These are phyloP conservation scores for Poeciliopsis paucimaculata DNA, from an alignment of 2,797 vertebrate genomes.

Conservation along the genomic window DNA sequence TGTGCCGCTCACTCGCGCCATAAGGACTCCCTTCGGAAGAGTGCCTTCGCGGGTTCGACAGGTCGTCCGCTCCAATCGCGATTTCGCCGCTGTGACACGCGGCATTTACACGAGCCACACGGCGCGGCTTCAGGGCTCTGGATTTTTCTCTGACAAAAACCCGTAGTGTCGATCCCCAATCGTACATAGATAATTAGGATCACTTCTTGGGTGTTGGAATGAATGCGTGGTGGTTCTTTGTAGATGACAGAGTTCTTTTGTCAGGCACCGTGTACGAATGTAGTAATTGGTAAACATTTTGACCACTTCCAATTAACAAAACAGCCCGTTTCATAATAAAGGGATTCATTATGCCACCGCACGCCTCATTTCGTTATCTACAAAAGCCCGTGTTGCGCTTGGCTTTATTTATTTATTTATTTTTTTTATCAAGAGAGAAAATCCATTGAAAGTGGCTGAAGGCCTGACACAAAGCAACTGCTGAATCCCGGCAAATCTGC, in stretches of 20 bases:
- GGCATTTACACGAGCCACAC: slow-evolving; percentile 19
- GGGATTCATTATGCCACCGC: slow-evolving; percentile 63
- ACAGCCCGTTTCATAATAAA: slow-evolving; percentile 64
- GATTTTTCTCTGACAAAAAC: slow-evolving; percentile 30
- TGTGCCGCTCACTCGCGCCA: slow-evolving; percentile 10
- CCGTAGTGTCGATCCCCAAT: slow-evolving; percentile 23
- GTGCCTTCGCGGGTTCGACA: slow-evolving; percentile 20
- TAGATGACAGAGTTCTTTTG: slow-evolving; percentile 52
- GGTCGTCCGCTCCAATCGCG: slow-evolving; percentile 19
- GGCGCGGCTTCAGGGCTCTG: slow-evolving; percentile 14
- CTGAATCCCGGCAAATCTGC: slow-evolving; percentile 81
- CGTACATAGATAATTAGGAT: slow-evolving; percentile 48
- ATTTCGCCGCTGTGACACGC: slow-evolving; percentile 14
- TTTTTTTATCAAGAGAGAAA: slow-evolving; percentile 62
- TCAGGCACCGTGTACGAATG: slow-evolving; percentile 30
- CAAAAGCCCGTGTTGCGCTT: slow-evolving; percentile 62
- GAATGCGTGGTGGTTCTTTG: slow-evolving; percentile 35
- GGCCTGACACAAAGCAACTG: slow-evolving; percentile 76
- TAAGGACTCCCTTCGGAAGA: slow-evolving; percentile 22
- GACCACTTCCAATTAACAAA: slow-evolving; percentile 68
- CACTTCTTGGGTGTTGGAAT: slow-evolving; percentile 26
- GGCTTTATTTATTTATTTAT: slow-evolving; percentile 32
- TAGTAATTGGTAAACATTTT: slow-evolving; percentile 68
- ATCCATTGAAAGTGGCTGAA: slow-evolving; percentile 78
- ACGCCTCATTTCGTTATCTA: slow-evolving; percentile 68